phyloP scores from a whole-genome alignment of 2,113 vertebrate species.

The Rhipidura dahli region DNA sequence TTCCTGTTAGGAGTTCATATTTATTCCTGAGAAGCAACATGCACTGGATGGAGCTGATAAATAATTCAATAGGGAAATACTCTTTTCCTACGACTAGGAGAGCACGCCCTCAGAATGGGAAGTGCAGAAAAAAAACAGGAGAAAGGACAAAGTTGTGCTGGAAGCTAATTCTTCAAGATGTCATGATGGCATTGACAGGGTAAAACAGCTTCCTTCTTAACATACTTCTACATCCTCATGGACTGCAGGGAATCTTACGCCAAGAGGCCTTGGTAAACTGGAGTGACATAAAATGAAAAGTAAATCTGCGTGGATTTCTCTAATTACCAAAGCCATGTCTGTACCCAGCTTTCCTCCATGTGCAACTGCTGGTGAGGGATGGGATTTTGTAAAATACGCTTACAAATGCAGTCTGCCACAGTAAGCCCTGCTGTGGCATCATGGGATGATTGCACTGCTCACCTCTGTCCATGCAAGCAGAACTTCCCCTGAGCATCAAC shows the following conservation, averaged over 20 bases:
- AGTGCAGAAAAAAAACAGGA: background rate
- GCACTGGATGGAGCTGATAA: background rate
- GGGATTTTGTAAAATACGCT: background rate
- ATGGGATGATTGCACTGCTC: background rate
- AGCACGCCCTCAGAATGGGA: background rate
- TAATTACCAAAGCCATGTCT: background rate
- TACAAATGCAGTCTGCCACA: background rate
- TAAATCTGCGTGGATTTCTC: background rate
- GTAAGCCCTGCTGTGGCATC: background rate
- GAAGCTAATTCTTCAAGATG: background rate
- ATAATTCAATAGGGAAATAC: slow-evolving; percentile 36
- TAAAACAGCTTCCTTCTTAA: background rate
- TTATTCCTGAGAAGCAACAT: slow-evolving; percentile 19
- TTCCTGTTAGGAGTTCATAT: background rate
- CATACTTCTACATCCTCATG: background rate
- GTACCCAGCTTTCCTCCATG: background rate
- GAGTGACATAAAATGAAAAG: background rate
- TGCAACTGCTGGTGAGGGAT: background rate
- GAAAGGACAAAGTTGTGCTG: background rate
- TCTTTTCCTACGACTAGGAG: slow-evolving; percentile 29
- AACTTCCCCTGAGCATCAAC: background rate
- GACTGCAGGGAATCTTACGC: background rate
- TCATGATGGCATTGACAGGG: background rate
- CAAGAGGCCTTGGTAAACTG: background rate
- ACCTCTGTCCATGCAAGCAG: background rate